These are phyloP conservation scores for Pantherophis alleghaniensis DNA, from an alignment of 2,797 vertebrate genomes.

Conservation along the genomic window DNA sequence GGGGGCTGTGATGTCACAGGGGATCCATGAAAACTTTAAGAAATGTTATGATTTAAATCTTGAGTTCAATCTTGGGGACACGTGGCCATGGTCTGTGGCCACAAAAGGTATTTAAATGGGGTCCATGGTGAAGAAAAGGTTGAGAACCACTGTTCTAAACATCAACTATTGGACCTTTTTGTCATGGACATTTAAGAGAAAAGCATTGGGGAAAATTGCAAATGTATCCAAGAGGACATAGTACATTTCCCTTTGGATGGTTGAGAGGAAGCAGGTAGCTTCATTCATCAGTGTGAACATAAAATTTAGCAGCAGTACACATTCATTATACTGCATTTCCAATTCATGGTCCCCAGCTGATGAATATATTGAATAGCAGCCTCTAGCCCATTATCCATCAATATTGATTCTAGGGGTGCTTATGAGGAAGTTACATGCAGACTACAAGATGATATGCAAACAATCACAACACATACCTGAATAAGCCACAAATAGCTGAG, in stretches of 20 bases:
- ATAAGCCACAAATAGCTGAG: not conserved
- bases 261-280: not conserved
- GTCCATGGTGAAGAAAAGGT: not conserved
- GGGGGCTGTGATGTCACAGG: not conserved
- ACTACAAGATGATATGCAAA: not conserved
- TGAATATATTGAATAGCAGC: not conserved
- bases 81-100: not conserved
- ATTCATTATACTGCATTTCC: constrained; percentile 23
- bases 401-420: not conserved
- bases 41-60: not conserved
- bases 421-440: not conserved
- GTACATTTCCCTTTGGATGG: not conserved
- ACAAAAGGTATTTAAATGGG: not conserved
- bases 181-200: not conserved
- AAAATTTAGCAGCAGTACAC: constrained; percentile 19
- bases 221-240: not conserved
- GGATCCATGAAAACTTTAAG: not conserved
- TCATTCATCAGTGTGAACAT: not conserved
- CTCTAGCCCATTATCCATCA: constrained; percentile 33
- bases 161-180: not conserved
- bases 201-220: not conserved
- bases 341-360: constrained; percentile 9
- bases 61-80: not conserved
- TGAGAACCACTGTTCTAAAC: not conserved
- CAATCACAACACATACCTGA: not conserved